Evolutionary conservation across 1,140 invertebrate species (phyloP).

Genomic region (Lepidotrigona ventralis): DNA sequence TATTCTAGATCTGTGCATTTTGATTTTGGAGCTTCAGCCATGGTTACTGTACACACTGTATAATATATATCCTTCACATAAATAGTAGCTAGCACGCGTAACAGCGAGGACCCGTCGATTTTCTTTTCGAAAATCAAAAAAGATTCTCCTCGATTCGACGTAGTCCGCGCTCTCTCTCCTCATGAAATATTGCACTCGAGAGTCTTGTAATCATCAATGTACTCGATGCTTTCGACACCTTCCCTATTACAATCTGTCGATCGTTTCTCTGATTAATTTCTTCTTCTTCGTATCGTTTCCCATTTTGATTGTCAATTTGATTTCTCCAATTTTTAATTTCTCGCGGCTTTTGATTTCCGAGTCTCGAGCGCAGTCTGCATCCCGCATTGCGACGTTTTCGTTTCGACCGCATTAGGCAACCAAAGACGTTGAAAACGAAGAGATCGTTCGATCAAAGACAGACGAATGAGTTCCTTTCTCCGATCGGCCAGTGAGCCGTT

Average conservation of each 20-base stretch:
- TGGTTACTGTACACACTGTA: conserved; percentile 46
- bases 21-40: conserved; percentile 66
- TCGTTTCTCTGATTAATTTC: neutral
- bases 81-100: conserved; percentile 6
- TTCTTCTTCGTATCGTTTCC: neutral
- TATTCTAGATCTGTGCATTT: conserved; percentile 52
- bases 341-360: neutral
- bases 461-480: too few relatives aligned
- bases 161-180: neutral
- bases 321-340: neutral
- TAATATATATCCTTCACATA: conserved; percentile 44
- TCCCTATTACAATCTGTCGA: too few relatives aligned
- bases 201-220: neutral
- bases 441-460: too few relatives aligned
- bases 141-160: too few relatives aligned
- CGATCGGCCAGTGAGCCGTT: too few relatives aligned
- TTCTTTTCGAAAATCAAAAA: neutral
- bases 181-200: conserved; percentile 28
- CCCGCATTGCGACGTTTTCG: neutral
- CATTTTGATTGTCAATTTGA: conserved; percentile 54
- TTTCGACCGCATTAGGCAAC: neutral
- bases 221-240: too few relatives aligned
- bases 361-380: conserved; percentile 35
- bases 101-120: neutral
- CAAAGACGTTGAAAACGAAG: neutral